Evolutionary conservation across 2,888 invertebrate species (phyloP).

Genomic region (Melangyna quadrimaculata): DNA sequence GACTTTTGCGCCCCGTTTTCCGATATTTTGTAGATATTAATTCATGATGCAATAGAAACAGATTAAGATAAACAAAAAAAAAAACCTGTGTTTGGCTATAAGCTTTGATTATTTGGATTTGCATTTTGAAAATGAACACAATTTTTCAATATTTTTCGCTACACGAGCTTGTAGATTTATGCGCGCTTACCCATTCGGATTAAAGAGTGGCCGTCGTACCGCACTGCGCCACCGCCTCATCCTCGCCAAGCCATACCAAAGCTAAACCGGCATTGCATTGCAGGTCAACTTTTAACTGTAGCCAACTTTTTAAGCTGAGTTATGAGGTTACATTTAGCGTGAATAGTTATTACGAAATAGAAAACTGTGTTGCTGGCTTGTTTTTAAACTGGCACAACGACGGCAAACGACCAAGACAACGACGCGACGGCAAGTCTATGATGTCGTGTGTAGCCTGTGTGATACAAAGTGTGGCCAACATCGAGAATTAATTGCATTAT

Average conservation of each 20-base stretch:
- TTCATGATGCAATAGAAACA: constrained; percentile 37
- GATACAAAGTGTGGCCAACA: constrained; percentile 25
- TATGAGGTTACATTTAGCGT: constrained; percentile 65
- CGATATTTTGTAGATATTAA: neutral
- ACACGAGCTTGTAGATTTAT: constrained; percentile 28
- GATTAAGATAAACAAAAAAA: constrained; percentile 28
- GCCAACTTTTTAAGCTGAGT: constrained; percentile 52
- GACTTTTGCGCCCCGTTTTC: constrained; percentile 13
- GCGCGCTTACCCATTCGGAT: constrained; percentile 10
- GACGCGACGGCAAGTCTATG: constrained; percentile 58
- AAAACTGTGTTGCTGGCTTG: constrained; percentile 38
- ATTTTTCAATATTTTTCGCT: constrained; percentile 45
- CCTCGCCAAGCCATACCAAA: neutral
- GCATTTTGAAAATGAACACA: constrained; percentile 30
- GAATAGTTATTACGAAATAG: constrained; percentile 65
- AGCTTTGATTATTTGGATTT: constrained; percentile 20
- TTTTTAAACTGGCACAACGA: constrained; percentile 27
- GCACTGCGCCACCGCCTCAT: neutral
- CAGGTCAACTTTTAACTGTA: constrained; percentile 54
- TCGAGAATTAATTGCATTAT: constrained; percentile 54
- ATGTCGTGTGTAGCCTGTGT: constrained; percentile 26
- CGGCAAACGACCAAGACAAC: neutral
- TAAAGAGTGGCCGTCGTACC: neutral
- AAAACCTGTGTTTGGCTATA: constrained; percentile 40
- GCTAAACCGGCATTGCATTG: constrained; percentile 25